Percentiles rank a stretch among this genome's conserved stretches.
Conservation (phyloP, 2,797 vertebrate species). For the Neostethus bicornis region DNA sequence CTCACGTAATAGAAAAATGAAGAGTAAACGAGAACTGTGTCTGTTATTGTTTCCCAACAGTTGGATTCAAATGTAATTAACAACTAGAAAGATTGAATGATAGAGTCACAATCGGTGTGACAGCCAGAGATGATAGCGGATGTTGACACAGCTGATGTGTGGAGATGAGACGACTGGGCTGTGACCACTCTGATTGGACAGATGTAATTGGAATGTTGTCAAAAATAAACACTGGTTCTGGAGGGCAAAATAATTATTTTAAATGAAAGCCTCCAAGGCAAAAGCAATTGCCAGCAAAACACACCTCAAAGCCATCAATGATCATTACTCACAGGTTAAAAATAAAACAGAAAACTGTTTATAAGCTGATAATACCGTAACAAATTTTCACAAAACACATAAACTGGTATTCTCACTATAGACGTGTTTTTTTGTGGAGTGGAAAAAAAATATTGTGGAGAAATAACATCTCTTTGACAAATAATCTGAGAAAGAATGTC, state of each 20-base stretch:
- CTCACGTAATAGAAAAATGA: conserved; percentile 32
- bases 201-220: conserved; percentile 75
- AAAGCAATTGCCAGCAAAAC: conserved; percentile 62
- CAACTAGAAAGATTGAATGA: conserved; percentile 66
- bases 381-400: conserved; percentile 41
- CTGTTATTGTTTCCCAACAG: conserved; percentile 57
- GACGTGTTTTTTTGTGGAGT: conserved; percentile 29
- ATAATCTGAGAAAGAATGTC: conserved; percentile 57
- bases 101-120: conserved; percentile 69
- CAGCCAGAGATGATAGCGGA: conserved; percentile 65
- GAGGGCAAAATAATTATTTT: conserved; percentile 67
- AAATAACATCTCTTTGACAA: conserved; percentile 52
- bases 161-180: conserved; percentile 68
- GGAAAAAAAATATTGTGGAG: conserved; percentile 39
- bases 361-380: conserved; percentile 60
- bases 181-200: conserved; percentile 77
- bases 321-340: conserved; percentile 22
- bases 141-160: conserved; percentile 75
- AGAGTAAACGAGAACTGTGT: conserved; percentile 39
- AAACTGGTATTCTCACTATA: conserved; percentile 37
- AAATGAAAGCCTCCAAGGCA: conserved; percentile 60
- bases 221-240: conserved; percentile 73
- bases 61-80: conserved; percentile 63
- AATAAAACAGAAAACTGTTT: conserved; percentile 49
- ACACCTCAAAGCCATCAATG: conserved; percentile 59